Conservation (phyloP, 2,888 invertebrate species). For the Patella ulyssiponensis region DNA sequence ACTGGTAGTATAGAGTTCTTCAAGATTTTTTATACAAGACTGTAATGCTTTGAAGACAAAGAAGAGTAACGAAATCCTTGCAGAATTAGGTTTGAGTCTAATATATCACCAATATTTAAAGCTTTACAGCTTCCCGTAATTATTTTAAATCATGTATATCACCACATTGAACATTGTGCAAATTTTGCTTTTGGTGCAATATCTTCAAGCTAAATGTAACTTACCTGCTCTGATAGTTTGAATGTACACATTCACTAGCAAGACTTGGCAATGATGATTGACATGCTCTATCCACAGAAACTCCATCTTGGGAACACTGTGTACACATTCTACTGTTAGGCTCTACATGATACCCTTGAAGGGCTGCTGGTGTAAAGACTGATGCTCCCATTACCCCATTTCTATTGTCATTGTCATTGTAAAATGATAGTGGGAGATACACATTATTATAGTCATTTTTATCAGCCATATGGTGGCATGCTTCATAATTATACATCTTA, state of each 20-base stretch:
- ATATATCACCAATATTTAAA: no score
- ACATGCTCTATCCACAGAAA: slow-evolving; percentile 73
- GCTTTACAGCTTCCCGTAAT: no score
- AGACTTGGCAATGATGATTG: slow-evolving; percentile 74
- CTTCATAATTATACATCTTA: slow-evolving; percentile 26
- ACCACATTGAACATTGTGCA: no score
- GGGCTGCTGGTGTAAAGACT: slow-evolving; percentile 33
- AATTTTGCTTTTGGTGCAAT: no score
- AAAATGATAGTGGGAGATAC: slow-evolving; percentile 41
- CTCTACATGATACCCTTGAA: slow-evolving; percentile 41
- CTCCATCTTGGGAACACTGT: slow-evolving; percentile 2
- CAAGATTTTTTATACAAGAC: no score
- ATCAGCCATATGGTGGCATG: slow-evolving; percentile 13
- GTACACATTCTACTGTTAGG: background rate
- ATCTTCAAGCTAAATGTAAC: background rate
- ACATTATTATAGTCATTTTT: slow-evolving; percentile 19
- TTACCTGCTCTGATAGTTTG: slow-evolving; percentile 45
- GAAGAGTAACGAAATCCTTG: no score
- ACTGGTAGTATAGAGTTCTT: no score
- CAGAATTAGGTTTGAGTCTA: no score
- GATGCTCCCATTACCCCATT: slow-evolving; percentile 30
- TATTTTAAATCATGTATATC: no score
- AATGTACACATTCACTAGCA: slow-evolving; percentile 55
- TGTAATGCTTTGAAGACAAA: no score
- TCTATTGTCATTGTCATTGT: slow-evolving; percentile 47